Evolutionary conservation across 2,888 invertebrate species (phyloP).

Genomic region (Agriopis aurantiaria): DNA sequence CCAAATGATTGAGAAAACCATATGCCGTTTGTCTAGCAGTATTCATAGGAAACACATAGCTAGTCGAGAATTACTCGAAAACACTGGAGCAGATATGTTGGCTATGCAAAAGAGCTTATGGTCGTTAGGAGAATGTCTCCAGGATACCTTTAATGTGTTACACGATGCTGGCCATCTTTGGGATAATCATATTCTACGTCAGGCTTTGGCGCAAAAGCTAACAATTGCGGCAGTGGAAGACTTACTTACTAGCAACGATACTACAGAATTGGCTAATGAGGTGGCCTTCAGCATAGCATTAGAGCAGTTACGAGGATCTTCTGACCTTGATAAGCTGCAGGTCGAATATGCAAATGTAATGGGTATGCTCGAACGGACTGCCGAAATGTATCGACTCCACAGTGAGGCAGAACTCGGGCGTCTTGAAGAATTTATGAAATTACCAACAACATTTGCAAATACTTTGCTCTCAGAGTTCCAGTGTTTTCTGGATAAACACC

Average conservation of each 20-base stretch:
- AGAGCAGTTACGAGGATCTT: conserved; percentile 64
- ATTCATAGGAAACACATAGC: conserved; percentile 37
- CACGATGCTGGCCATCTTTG: conserved; percentile 72
- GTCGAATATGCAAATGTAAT: conserved; percentile 55
- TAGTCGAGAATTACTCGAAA: conserved; percentile 47
- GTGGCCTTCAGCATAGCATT: conserved; percentile 65
- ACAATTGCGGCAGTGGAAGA: conserved; percentile 76
- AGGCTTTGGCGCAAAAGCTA: conserved; percentile 69
- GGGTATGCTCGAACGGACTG: conserved; percentile 58
- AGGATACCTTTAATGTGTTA: conserved; percentile 65
- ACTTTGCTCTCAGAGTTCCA: conserved; percentile 69
- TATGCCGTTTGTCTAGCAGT: conserved; percentile 49
- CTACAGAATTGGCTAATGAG: conserved; percentile 66
- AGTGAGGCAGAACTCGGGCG: conserved; percentile 65
- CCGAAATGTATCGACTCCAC: conserved; percentile 64
- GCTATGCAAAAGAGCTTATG: conserved; percentile 65
- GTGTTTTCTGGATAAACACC: conserved; percentile 69
- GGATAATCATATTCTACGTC: conserved; percentile 72
- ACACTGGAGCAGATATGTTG: conserved; percentile 51
- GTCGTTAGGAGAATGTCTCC: conserved; percentile 66
- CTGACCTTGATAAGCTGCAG: conserved; percentile 68
- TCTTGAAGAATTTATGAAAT: conserved; percentile 68
- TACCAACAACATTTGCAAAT: conserved; percentile 59
- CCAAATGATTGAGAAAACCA: conserved; percentile 53
- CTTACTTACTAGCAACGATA: conserved; percentile 68